A percentile compares a stretch with the other conserved stretches of the same genome.
phyloP scores from a whole-genome alignment of 2,113 vertebrate species.

The Leuciscus idus region DNA sequence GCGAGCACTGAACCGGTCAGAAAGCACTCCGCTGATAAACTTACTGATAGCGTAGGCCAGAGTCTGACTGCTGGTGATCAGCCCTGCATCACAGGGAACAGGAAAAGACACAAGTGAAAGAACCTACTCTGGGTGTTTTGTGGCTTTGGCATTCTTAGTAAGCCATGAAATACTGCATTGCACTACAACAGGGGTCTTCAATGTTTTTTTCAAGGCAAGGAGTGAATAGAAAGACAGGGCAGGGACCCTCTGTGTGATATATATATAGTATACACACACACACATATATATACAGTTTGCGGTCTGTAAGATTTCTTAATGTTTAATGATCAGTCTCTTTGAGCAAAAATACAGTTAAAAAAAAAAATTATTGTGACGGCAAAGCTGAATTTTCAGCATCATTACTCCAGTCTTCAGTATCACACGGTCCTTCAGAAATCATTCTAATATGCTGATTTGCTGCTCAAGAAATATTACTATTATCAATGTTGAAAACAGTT shows the following conservation, averaged over 20 bases:
- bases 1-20: slow-evolving; percentile 90
- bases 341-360: neutral
- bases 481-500: neutral
- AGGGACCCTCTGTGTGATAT: too few relatives aligned
- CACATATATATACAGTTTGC: too few relatives aligned
- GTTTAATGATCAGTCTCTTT: too few relatives aligned
- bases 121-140: neutral
- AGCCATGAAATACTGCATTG: neutral
- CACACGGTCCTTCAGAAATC: neutral
- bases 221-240: too few relatives aligned
- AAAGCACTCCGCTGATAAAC: slow-evolving; percentile 94
- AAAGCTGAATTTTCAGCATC: neutral
- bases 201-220: too few relatives aligned
- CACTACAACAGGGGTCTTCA: too few relatives aligned
- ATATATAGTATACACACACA: too few relatives aligned
- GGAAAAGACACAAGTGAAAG: neutral
- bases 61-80: slow-evolving; percentile 96
- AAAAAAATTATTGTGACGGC: too few relatives aligned
- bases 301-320: too few relatives aligned
- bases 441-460: neutral
- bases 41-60: slow-evolving; percentile 97
- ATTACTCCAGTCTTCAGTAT: neutral
- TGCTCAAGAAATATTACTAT: neutral
- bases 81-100: slow-evolving; percentile 71
- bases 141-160: neutral